Evolutionary conservation across 92 coral and sea anemone genomes (phyloP).

Genomic region (Zoanthus sociatus): DNA sequence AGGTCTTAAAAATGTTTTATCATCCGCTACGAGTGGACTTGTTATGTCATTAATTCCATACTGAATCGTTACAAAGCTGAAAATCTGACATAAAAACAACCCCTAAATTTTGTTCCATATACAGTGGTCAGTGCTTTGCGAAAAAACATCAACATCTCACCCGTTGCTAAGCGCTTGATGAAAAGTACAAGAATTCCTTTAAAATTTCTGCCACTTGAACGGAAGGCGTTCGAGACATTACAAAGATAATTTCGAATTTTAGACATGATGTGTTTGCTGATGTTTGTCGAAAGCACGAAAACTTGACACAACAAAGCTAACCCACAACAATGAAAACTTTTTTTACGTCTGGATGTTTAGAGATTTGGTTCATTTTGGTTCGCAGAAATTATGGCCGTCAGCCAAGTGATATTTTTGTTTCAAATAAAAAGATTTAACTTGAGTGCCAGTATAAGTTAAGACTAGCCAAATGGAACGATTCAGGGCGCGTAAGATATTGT

Average conservation of each 20-base stretch:
- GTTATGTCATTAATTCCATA: not conserved
- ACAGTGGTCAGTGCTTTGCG: not conserved
- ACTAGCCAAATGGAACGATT: no score
- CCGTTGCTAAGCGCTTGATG: slow-evolving; percentile 38
- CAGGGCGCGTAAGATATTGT: no score
- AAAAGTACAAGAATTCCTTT: slow-evolving; percentile 30
- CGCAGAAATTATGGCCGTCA: not conserved
- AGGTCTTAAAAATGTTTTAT: no score
- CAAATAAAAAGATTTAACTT: not conserved
- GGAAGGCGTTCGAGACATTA: slow-evolving; percentile 15
- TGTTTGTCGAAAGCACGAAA: slow-evolving; percentile 12
- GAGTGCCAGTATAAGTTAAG: not conserved
- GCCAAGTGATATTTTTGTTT: not conserved
- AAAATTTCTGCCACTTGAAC: slow-evolving; percentile 43
- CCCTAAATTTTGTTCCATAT: not conserved
- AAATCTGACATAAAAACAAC: not conserved
- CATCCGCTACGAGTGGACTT: no score
- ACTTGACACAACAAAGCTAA: not conserved
- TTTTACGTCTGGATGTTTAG: not conserved
- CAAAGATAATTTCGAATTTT: not conserved
- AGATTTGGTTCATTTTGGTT: not conserved
- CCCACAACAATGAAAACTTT: not conserved
- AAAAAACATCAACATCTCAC: not conserved
- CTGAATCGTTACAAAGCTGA: not conserved
- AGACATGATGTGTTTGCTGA: not conserved